These are phyloP conservation scores for Bombyx huttoni DNA, from an alignment of 2,888 invertebrate genomes.

Conservation along the genomic window DNA sequence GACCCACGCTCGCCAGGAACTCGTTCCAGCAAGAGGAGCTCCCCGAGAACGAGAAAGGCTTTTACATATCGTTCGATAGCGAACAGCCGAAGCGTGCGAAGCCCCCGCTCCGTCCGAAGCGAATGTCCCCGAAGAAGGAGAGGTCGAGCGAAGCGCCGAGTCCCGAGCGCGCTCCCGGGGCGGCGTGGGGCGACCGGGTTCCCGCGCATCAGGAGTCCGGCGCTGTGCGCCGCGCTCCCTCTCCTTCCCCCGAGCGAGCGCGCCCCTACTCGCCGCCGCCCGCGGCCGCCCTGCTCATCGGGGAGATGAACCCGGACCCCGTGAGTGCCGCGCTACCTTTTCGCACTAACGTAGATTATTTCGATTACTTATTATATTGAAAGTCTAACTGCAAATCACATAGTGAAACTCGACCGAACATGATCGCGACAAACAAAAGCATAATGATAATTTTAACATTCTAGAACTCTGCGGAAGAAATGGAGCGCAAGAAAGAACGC, in stretches of 20 bases:
- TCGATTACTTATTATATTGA: background rate
- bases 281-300: conserved; percentile 49
- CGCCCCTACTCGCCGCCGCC: conserved; percentile 10
- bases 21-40: conserved; percentile 76
- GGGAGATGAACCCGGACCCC: conserved; percentile 55
- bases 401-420: background rate
- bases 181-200: conserved; percentile 28
- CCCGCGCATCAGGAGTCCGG: conserved; percentile 3
- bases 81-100: conserved; percentile 91
- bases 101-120: conserved; percentile 85
- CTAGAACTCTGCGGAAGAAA: conserved; percentile 88
- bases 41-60: conserved; percentile 81
- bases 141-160: conserved; percentile 31
- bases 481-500: conserved; percentile 93
- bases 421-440: no score
- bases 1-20: conserved; percentile 79
- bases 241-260: background rate
- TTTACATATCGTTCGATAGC: conserved; percentile 94
- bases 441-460: conserved; percentile 6
- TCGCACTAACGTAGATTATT: no score
- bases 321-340: conserved; percentile 19
- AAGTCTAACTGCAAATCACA: background rate
- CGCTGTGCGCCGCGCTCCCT: conserved; percentile 4
- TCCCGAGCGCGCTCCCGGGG: conserved; percentile 43
- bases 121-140: conserved; percentile 84